Evolutionary conservation across 1,140 invertebrate genomes (phyloP).

Genomic region (Trichoplusia ni): DNA sequence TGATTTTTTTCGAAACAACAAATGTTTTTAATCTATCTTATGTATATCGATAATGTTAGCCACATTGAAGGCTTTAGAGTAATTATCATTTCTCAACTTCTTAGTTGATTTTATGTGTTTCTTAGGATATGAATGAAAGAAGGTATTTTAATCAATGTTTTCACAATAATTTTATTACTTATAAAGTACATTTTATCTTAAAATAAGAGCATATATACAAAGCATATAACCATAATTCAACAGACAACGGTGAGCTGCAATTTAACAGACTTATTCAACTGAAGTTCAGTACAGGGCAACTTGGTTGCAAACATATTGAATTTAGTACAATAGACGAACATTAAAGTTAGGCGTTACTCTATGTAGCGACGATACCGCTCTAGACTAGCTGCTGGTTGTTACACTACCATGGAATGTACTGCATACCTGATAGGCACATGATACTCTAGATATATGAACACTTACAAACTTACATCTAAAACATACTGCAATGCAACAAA

Average conservation of each 20-base stretch:
- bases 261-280: conserved; percentile 37
- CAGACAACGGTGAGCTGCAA: conserved; percentile 51
- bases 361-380: conserved; percentile 54
- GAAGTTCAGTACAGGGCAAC: conserved; percentile 52
- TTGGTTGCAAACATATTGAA: conserved; percentile 59
- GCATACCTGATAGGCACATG: conserved; percentile 62
- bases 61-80: too few relatives aligned
- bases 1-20: too few relatives aligned
- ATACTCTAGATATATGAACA: conserved; percentile 68
- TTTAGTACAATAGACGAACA: conserved; percentile 45
- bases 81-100: background rate
- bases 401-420: conserved; percentile 69
- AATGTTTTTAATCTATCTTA: too few relatives aligned
- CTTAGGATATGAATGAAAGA: conserved; percentile 7
- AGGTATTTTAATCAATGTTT: conserved; percentile 9
- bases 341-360: conserved; percentile 27
- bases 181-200: conserved; percentile 42
- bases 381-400: conserved; percentile 71
- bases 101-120: background rate
- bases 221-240: conserved; percentile 53
- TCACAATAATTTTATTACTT: conserved; percentile 31
- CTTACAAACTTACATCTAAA: conserved; percentile 55
- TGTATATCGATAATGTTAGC: too few relatives aligned
- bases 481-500: conserved; percentile 50
- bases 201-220: conserved; percentile 34